Base-by-base conservation (phyloP, 2,797 vertebrate species). In the Ctenochaetus hawaiiensis region DNA sequence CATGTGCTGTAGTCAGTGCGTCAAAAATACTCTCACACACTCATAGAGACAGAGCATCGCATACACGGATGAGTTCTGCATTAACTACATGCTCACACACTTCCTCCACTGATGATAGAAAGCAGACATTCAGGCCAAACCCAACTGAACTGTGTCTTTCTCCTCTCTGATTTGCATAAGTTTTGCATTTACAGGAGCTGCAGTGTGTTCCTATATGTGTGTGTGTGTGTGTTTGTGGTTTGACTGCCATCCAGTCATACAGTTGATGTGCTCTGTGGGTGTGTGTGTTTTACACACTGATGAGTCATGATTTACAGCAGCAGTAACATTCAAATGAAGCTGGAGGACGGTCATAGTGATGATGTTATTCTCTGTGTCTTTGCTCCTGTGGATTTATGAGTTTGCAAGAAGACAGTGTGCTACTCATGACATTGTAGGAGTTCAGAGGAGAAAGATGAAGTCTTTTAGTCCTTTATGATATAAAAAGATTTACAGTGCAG, bases 241-340 rank as follows among this genome's bases (percentile, higher is more conserved):
- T 30, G 3, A 30, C 26, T 57, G 26, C 26, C 4, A 8, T 17
- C 1, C 26, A n/a, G 26, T 34, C 52, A 7, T 8, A 22, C n/a
- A 51, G n/a, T 51, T 51, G 22, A 11, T 17, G 45, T 51, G 20
- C 49, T 18, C 16, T 47, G 30, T 45, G 12, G 41, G 39, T 39
- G 39, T 49, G 52, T 88, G 75, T 72, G 54, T 66, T 92, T 93
- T 90, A 70, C 90, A 93, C 92, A 69, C n/a, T 22, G 67, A 84
- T 88, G 83, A 89, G 61, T 88, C 73, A 84, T 67, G 69, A 59
- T 62, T 78, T 58, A 65, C 17, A 57, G 67, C 59, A 60, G 67
- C 59, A 11, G n/a, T 30, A 64, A 59, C 59, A 69, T 77, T 82
- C 64, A 76, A 82, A 73, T 18, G 22, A 48, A 53, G 75, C 57